Conservation (phyloP, 2,797 vertebrate species). For the Microtus californicus region DNA sequence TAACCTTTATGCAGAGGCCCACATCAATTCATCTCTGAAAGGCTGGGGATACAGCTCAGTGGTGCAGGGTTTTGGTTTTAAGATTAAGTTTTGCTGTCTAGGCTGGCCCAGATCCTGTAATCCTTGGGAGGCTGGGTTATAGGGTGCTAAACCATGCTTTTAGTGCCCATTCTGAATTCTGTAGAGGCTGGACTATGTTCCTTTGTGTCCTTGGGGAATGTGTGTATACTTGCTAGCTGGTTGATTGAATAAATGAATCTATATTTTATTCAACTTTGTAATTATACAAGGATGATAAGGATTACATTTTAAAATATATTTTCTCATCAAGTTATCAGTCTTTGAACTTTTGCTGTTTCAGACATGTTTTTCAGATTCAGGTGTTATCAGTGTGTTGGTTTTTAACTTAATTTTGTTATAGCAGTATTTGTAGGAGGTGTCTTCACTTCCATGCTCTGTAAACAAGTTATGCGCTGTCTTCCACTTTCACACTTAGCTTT, state of each 20-base stretch:
- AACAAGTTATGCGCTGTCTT: neutral
- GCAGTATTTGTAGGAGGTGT: neutral
- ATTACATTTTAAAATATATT: neutral
- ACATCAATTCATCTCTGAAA: neutral
- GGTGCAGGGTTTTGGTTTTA: neutral
- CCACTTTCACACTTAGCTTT: neutral
- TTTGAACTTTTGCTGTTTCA: neutral
- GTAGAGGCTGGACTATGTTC: neutral
- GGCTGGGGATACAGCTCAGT: neutral
- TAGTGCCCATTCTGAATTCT: neutral
- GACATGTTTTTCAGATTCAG: neutral
- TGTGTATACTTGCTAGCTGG: neutral
- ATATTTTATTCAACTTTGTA: constrained; percentile 36
- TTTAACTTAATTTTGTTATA: neutral
- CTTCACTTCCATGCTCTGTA: neutral
- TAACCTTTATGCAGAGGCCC: neutral
- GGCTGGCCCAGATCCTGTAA: neutral
- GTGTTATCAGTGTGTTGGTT: neutral
- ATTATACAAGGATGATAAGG: neutral
- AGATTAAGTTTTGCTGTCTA: neutral
- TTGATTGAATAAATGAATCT: neutral
- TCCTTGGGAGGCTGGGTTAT: neutral
- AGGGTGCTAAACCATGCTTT: neutral
- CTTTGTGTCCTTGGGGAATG: neutral
- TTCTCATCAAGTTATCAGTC: neutral